Conservation (phyloP, 2,113 vertebrate genomes). For the Corythaeola cristata region DNA sequence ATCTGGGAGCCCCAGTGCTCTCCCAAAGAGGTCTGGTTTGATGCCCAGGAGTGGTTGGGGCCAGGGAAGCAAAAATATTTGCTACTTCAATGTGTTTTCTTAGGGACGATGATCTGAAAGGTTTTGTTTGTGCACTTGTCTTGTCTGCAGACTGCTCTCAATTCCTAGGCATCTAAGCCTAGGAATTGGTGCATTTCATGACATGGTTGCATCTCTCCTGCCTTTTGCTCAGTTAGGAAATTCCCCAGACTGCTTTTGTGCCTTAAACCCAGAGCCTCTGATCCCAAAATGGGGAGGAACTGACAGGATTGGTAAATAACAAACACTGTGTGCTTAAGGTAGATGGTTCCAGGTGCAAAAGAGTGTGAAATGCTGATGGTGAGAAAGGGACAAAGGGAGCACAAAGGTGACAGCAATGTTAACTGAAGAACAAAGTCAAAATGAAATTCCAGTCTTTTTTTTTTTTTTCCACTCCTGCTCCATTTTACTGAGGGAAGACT, state of each 20-base stretch:
- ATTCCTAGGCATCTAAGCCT: slow-evolving; percentile 46
- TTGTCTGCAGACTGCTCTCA: slow-evolving; percentile 29
- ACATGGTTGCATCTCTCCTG: slow-evolving; percentile 75
- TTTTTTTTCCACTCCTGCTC: background rate
- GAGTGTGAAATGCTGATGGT: background rate
- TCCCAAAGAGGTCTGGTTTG: background rate
- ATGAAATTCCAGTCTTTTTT: background rate
- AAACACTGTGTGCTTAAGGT: background rate
- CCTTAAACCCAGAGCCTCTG: slow-evolving; percentile 40
- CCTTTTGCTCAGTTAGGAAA: slow-evolving; percentile 76
- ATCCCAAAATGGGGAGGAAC: slow-evolving; percentile 70
- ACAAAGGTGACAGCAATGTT: background rate
- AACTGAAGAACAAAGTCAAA: background rate
- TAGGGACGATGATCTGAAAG: background rate
- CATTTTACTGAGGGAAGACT: background rate
- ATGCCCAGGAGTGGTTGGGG: background rate
- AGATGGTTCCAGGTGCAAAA: background rate
- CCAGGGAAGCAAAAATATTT: background rate
- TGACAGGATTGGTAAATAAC: slow-evolving; percentile 71
- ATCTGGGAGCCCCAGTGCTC: background rate
- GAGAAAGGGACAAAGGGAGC: background rate
- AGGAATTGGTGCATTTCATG: slow-evolving; percentile 72
- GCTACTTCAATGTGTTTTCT: background rate
- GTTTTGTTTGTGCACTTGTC: background rate
- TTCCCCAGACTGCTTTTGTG: slow-evolving; percentile 1